Conservation (phyloP, 2,888 invertebrate species). For the Petrolisthes manimaculis region DNA sequence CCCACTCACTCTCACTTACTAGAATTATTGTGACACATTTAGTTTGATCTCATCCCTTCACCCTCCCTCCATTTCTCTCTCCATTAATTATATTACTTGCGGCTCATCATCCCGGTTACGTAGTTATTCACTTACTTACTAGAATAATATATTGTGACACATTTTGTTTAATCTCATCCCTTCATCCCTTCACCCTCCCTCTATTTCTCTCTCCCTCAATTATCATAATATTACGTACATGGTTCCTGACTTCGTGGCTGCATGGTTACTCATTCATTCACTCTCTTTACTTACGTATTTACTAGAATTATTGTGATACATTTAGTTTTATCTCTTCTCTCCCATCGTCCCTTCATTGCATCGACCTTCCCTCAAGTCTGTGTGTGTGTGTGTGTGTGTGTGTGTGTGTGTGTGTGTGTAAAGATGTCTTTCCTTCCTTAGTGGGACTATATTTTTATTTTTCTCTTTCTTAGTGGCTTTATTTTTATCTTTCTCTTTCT, state of each 20-base stretch:
- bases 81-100: too few species aligned
- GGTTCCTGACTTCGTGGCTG: neutral
- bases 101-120: too few species aligned
- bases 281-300: neutral
- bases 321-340: neutral
- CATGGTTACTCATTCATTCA: neutral
- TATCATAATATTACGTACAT: neutral
- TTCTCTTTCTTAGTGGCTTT: too few species aligned
- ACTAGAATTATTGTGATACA: too few species aligned
- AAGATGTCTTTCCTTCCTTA: too few species aligned
- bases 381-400: neutral
- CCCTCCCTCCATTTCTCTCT: too few species aligned
- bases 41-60: neutral
- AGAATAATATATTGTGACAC: conserved; percentile 16
- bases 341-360: too few species aligned
- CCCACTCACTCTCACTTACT: neutral
- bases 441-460: too few species aligned
- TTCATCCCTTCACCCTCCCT: neutral
- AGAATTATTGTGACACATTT: too few species aligned
- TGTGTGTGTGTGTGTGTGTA: neutral
- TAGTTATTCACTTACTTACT: neutral
- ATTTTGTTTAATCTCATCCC: too few species aligned
- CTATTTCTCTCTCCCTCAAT: conserved; percentile 1
- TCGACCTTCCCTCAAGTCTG: neutral
- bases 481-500: neutral